Evolutionary conservation across 2,888 invertebrate species (phyloP), one percentile per base, ranked within the genome.

Genomic region (Ophion ellenae): DNA sequence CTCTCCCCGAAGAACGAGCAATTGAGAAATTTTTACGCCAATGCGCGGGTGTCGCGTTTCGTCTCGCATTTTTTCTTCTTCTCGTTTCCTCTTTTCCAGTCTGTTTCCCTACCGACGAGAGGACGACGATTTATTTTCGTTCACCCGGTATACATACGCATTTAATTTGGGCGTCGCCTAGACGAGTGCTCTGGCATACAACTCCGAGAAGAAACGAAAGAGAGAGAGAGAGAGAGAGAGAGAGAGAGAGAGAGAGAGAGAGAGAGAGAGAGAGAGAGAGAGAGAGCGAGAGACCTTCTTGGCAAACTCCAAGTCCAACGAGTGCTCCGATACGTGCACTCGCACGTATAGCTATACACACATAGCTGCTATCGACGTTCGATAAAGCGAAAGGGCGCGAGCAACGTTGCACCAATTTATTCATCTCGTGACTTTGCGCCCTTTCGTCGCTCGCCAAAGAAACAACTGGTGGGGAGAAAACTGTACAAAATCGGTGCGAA

Each of bases 41-140:
- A 9, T 61, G 1, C 7, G 20, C 20, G 20, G 24, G 5, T 0
- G 20, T 61, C 10, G 47, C 47, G 14, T 32, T 28, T 32, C 24
- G 14, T 64, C 73, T 81, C 82, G 67, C 20, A 36, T 67, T 40
- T 40, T 32, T 14, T 40, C n/a, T 57, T 20, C 45, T 70, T 73
- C 67, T 59, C 64, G 74, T 83, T 80, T 80, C 64, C 64, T 81
- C 73, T 77, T 64, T 67, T 84, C 83, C 84, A 84, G 80, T 79
- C 63, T 83, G 81, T 81, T 80, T 63, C 61, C 77, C 77, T 78
- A 80, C 87, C 90, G 89, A 53, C 53, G 53, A 17, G 53, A 89
- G 89, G 90, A 90, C 87, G 89, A 90, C 89, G 87, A 90, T 87
- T 90, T 90, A 90, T 90, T 90, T 90, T 90, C 79, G 89, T 89